Conservation (phyloP, 2,797 vertebrate species). For the Acipenser ruthenus region DNA sequence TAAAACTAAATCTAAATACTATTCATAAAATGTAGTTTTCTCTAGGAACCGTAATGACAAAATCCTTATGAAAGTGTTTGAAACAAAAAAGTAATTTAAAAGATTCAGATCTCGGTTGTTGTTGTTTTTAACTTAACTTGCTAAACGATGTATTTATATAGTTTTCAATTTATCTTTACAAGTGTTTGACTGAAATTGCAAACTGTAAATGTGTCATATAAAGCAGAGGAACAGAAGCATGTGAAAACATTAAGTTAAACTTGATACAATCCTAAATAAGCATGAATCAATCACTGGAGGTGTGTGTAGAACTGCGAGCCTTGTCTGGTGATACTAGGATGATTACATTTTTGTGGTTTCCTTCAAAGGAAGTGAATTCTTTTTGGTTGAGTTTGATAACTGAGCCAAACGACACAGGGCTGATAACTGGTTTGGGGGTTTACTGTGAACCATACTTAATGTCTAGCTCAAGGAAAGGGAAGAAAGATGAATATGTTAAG, state of each 20-base stretch:
- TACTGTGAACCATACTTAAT: constrained; percentile 20
- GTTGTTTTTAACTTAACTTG: no score
- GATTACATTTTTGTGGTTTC: constrained; percentile 76
- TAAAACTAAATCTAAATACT: no score
- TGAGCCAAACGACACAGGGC: constrained; percentile 33
- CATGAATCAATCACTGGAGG: constrained; percentile 46
- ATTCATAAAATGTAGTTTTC: no score
- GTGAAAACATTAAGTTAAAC: constrained; percentile 25
- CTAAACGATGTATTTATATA: no score
- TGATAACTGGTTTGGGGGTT: constrained; percentile 28
- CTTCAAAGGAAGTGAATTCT: constrained; percentile 68
- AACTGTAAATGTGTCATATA: no score
- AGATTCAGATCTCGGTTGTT: no score
- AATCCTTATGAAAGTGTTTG: no score
- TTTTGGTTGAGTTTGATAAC: constrained; percentile 39
- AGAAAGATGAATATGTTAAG: constrained; percentile 8
- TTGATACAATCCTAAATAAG: constrained; percentile 40
- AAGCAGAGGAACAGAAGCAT: constrained; percentile 23
- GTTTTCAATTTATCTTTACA: no score
- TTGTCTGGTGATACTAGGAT: constrained; percentile 61
- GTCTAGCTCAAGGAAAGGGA: constrained; percentile 23
- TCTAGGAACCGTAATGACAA: no score
- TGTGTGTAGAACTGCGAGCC: constrained; percentile 36
- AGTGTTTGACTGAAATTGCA: no score
- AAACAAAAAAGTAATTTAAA: no score